phyloP scores from a whole-genome alignment of 2,888 invertebrate species.

The Deilephila porcellus region DNA sequence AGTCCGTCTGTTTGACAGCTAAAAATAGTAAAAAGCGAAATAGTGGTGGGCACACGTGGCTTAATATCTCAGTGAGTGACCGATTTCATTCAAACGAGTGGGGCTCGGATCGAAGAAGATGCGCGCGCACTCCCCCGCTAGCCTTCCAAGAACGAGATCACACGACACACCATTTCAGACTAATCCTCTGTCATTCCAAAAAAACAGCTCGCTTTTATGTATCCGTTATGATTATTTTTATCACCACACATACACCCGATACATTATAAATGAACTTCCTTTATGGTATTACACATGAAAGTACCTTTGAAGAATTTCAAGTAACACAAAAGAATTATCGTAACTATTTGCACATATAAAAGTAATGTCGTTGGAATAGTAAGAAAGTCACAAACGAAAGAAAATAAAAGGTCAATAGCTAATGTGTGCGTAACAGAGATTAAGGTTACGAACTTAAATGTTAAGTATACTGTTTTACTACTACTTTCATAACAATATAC shows the following conservation, averaged over 20 bases:
- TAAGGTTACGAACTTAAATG: not conserved
- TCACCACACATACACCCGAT: not conserved
- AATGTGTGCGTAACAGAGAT: not conserved
- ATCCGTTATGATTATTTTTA: slow-evolving; percentile 3
- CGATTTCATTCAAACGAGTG: slow-evolving; percentile 73
- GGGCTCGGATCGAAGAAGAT: slow-evolving; percentile 73
- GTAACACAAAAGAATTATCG: not conserved
- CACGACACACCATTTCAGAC: slow-evolving; percentile 34
- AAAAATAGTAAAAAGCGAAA: slow-evolving; percentile 32
- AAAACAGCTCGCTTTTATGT: not conserved
- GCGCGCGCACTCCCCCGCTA: slow-evolving; percentile 70
- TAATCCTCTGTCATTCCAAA: slow-evolving; percentile 25
- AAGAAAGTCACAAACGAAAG: not conserved
- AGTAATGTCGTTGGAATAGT: not conserved
- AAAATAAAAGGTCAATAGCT: not conserved
- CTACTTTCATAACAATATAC: not conserved
- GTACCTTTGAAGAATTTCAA: not conserved
- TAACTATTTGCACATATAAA: not conserved
- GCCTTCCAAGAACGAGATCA: slow-evolving; percentile 46
- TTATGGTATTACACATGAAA: not conserved
- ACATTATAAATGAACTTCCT: not conserved
- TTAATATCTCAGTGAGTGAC: slow-evolving; percentile 60
- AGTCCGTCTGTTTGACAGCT: slow-evolving; percentile 12
- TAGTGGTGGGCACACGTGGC: slow-evolving; percentile 53
- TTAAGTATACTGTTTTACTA: not conserved